Evolutionary conservation across 1,140 invertebrate genomes (phyloP).

Genomic region (Scaptomyza hsui): DNA sequence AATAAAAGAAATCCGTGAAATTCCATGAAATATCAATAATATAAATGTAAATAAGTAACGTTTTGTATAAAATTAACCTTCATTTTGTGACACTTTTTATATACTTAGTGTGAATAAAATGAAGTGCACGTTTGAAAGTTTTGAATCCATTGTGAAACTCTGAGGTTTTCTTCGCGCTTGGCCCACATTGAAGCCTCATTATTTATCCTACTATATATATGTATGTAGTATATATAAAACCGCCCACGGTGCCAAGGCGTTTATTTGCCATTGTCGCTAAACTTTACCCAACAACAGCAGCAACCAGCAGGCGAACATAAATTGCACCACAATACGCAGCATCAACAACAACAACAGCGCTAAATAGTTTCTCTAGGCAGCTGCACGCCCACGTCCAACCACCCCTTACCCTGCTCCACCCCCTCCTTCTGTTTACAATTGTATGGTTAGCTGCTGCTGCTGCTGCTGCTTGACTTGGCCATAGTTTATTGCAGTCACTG

Average conservation of each 20-base stretch:
- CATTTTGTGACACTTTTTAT: not conserved
- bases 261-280: constrained; percentile 23
- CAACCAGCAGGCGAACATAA: constrained; percentile 49
- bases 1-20: too few relatives aligned
- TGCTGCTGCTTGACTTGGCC: constrained; percentile 6
- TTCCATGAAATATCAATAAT: too few relatives aligned
- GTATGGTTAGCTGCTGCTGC: not conserved
- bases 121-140: not conserved
- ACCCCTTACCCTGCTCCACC: not conserved
- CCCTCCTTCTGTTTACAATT: not conserved
- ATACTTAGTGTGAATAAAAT: not conserved
- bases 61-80: too few relatives aligned
- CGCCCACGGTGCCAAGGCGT: constrained; percentile 22
- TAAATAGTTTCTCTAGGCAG: constrained; percentile 39
- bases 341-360: constrained; percentile 4
- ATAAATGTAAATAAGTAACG: too few relatives aligned
- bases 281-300: constrained; percentile 3
- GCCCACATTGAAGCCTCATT: not conserved
- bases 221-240: too few relatives aligned
- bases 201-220: not conserved
- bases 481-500: constrained; percentile 4
- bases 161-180: not conserved
- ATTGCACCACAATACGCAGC: constrained; percentile 45
- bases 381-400: not conserved
- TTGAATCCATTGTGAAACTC: too few relatives aligned